phyloP scores from a whole-genome alignment of 2,888 invertebrate genomes.

The Pollenia labialis region DNA sequence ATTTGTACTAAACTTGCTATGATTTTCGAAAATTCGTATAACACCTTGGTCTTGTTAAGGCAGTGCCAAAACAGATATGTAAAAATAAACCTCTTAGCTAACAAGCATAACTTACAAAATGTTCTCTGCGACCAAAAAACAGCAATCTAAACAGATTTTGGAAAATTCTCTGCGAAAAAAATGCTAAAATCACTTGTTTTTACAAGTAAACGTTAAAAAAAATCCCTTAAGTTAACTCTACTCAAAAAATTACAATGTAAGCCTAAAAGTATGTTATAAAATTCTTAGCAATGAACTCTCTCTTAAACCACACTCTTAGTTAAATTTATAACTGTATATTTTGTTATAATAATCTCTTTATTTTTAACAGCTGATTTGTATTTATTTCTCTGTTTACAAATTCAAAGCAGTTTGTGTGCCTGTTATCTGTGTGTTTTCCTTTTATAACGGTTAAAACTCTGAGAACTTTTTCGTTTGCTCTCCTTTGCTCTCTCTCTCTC shows the following conservation, averaged over 20 bases:
- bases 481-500: background rate
- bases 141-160: background rate
- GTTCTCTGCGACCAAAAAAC: background rate
- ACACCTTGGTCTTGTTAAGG: constrained; percentile 58
- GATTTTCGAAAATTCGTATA: constrained; percentile 66
- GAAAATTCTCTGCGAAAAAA: constrained; percentile 38
- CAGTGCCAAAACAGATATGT: constrained; percentile 13
- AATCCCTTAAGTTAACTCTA: constrained; percentile 66
- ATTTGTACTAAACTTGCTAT: constrained; percentile 82
- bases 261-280: constrained; percentile 59
- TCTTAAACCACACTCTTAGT: constrained; percentile 11
- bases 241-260: constrained; percentile 58
- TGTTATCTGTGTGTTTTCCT: constrained; percentile 16
- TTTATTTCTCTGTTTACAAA: constrained; percentile 64
- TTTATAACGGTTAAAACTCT: background rate
- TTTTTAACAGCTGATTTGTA: constrained; percentile 58
- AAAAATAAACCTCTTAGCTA: constrained; percentile 25
- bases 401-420: background rate
- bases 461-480: background rate
- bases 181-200: background rate
- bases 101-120: constrained; percentile 25
- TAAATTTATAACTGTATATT: background rate
- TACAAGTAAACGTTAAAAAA: constrained; percentile 2
- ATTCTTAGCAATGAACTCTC: background rate
- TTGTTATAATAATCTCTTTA: background rate